These are phyloP conservation scores for Pseudocheirus occidentalis DNA, from an alignment of 2,797 vertebrate genomes.

Conservation along the genomic window DNA sequence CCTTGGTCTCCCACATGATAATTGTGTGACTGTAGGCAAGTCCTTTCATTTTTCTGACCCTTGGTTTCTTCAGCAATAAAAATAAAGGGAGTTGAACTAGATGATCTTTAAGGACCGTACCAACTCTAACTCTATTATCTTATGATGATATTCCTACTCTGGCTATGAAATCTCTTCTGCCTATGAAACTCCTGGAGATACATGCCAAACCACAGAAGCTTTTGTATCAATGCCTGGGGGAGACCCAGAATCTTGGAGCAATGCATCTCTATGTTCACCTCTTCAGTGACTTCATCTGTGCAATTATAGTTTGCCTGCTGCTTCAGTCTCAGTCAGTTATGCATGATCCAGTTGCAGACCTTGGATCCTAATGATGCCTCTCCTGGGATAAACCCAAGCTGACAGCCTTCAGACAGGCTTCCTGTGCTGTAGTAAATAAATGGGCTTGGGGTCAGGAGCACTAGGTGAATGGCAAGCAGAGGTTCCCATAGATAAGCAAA, in stretches of 20 bases:
- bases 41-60: not conserved
- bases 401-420: constrained; percentile 60
- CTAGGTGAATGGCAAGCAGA: constrained; percentile 53
- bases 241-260: not conserved
- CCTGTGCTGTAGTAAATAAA: constrained; percentile 55
- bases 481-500: constrained; percentile 61
- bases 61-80: not conserved
- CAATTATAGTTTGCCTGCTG: constrained; percentile 59
- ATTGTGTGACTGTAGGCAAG: not conserved
- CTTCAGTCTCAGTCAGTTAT: constrained; percentile 54
- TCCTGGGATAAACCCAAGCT: constrained; percentile 65
- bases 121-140: not conserved
- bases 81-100: not conserved
- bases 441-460: constrained; percentile 60
- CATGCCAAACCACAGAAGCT: not conserved
- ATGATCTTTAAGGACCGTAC: not conserved
- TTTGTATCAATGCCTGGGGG: not conserved
- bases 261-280: not conserved
- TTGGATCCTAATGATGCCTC: constrained; percentile 59
- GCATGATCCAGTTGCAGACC: constrained; percentile 33
- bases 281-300: constrained; percentile 53
- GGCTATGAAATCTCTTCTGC: not conserved
- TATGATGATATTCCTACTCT: not conserved
- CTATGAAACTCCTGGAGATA: not conserved
- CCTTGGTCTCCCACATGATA: not conserved